Evolutionary conservation across 2,888 invertebrate species (phyloP), one percentile per base, ranked within the genome.

Genomic region (Parnassius glacialis): DNA sequence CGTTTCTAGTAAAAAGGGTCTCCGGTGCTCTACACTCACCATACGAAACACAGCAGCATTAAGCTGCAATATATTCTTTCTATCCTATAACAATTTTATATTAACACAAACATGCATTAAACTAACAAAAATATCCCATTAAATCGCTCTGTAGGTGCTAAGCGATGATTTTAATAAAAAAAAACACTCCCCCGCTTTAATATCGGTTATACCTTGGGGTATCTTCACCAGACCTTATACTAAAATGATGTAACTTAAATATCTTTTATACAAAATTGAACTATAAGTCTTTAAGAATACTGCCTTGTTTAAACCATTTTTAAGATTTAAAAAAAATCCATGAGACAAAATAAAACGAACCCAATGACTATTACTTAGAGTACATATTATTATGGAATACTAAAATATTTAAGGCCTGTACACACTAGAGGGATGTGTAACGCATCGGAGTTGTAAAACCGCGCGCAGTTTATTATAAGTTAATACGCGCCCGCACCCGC

Each of bases 391-490:
- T 10, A 9, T 65, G 50, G 0, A 25, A 1, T 9, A 2, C n/a
- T 2, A 0, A 12, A 42, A 61, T 12, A 57, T 65, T 74, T 78
- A 80, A 64, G 78, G 66, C 70, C 58, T 71, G 41, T 62, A 41
- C 65, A 59, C 59, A 65, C 56, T 69, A 62, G 53, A 45, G 47
- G 11, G 52, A 66, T 64, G 57, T 70, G 71, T 70, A 75, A 80
- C 76, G 83, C 81, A 83, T 80, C 77, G 76, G 74, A 71, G 74
- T 78, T 76, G 75, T 78, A 75, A 82, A 84, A 81, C 80, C 84
- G 75, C 82, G 82, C 76, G 80, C 82, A 85, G 86, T 88, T 90
- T 87, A 90, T 90, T 87, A 88, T 87, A 85, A 88, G 88, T 85
- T 88, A 87, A 89, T 87, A 87, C 83, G 85, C 75, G 70, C 68